Base-by-base conservation (phyloP, 2,797 vertebrate genomes). In the Ctenopoma kingsleyae region DNA sequence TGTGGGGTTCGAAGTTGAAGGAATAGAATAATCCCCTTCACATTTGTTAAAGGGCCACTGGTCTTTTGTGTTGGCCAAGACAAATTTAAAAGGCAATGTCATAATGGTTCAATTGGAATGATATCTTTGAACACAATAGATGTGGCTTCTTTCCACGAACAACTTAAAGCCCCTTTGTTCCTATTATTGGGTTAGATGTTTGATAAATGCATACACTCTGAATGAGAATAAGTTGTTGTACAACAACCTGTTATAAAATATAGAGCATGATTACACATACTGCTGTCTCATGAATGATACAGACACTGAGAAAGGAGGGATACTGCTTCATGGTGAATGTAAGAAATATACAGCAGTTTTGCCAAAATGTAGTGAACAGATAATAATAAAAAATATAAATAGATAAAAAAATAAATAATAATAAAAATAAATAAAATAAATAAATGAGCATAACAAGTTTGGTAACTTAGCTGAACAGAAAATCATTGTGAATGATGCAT, bases 41-140 rank as follows among this genome's bases (percentile, higher is more conserved):
- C 95, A 96, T 98, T 97, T 92, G 93, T 95, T 95, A 91, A 89
- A 95, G 94, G 93, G 94, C 90, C 86, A 90, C 87, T 86, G 90
- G 85, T 91, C 91, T 88, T 94, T 94, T 95, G 93, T 94, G 91
- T 87, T 84, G 86, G 84, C 90, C 88, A 78, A 89, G 91, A 87
- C 89, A 89, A 88, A 92, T 94, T 92, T 94, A 91, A 95, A 95
- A 93, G 91, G 89, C 91, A 66, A 92, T 93, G 93, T 93, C 93
- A 94, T 93, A 94, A 93, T 93, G 92, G 92, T 90, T 92, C 87
- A 89, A 93, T 93, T 92, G 93, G 89, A 94, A 91, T 88, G 86
- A 92, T 93, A 93, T 93, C 87, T 93, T 89, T 85, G 81, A 93
- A 78, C 90, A 93, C 93, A 94, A 94, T 91, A 88, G 91, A 90